Percentiles rank a stretch among this genome's conserved stretches.
Evolutionary conservation across 2,888 invertebrate genomes (phyloP).

Genomic region (Yponomeuta malinellus): DNA sequence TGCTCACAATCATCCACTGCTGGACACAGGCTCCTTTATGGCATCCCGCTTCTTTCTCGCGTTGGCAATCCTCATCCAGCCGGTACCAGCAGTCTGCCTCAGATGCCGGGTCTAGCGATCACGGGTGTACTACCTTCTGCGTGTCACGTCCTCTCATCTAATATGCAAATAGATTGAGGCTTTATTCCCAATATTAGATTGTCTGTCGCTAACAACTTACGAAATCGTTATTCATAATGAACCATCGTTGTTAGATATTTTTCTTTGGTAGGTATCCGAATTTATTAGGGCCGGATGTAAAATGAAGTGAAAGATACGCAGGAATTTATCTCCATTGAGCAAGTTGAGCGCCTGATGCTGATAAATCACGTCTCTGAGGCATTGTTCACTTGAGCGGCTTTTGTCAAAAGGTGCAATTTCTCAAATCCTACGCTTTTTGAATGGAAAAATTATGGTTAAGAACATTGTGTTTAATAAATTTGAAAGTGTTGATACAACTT

Average conservation of each 20-base stretch:
- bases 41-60: no score
- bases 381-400: conserved; percentile 29
- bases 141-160: no score
- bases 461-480: background rate
- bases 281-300: conserved; percentile 24
- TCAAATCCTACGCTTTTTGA: conserved; percentile 23
- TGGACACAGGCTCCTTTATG: no score
- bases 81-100: no score
- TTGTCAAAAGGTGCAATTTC: conserved; percentile 27
- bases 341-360: conserved; percentile 43
- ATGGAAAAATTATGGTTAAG: conserved; percentile 19
- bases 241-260: background rate
- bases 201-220: background rate
- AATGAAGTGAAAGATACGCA: conserved; percentile 44
- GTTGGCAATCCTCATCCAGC: no score
- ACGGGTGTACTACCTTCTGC: no score
- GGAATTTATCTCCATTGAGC: conserved; percentile 51
- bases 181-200: background rate
- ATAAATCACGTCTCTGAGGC: conserved; percentile 40
- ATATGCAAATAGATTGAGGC: background rate
- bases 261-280: conserved; percentile 3
- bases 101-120: no score
- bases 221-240: background rate
- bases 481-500: background rate
- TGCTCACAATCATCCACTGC: no score